Evolutionary conservation across 2,888 invertebrate genomes (phyloP).

Genomic region (Beris morrisii): DNA sequence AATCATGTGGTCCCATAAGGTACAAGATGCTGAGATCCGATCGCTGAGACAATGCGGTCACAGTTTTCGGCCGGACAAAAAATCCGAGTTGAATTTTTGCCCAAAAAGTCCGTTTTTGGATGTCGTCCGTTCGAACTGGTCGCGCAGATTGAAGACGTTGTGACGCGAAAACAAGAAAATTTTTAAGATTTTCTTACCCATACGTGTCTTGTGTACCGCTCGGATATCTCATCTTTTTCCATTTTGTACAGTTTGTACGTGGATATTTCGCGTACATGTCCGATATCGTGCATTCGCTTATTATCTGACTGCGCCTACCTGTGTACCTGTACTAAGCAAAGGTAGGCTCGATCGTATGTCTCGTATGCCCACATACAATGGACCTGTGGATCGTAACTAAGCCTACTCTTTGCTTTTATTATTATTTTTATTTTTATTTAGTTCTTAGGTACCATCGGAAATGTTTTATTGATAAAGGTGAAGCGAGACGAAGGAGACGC

Average conservation of each 20-base stretch:
- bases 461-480: constrained; percentile 3
- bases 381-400: neutral
- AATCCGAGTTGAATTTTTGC: no score
- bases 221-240: no score
- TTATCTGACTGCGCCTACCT: constrained; percentile 30
- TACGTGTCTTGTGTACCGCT: no score
- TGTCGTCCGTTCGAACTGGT: no score
- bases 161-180: no score
- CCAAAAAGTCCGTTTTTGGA: no score
- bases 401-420: constrained; percentile 17
- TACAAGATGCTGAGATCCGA: constrained; percentile 9
- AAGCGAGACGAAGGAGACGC: neutral
- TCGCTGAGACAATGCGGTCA: neutral
- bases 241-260: no score
- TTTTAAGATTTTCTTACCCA: no score
- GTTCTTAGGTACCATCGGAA: constrained; percentile 17
- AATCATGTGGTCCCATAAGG: constrained; percentile 31
- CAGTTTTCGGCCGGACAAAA: no score
- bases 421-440: constrained; percentile 24
- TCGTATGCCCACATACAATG: constrained; percentile 27
- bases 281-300: constrained; percentile 21
- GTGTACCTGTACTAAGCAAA: constrained; percentile 13
- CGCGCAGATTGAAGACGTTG: no score
- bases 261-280: neutral
- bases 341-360: constrained; percentile 22